A percentile compares a stretch with the other conserved stretches of the same genome.
Evolutionary conservation across 2,113 vertebrate genomes (phyloP).

Genomic region (Alectura lathami): DNA sequence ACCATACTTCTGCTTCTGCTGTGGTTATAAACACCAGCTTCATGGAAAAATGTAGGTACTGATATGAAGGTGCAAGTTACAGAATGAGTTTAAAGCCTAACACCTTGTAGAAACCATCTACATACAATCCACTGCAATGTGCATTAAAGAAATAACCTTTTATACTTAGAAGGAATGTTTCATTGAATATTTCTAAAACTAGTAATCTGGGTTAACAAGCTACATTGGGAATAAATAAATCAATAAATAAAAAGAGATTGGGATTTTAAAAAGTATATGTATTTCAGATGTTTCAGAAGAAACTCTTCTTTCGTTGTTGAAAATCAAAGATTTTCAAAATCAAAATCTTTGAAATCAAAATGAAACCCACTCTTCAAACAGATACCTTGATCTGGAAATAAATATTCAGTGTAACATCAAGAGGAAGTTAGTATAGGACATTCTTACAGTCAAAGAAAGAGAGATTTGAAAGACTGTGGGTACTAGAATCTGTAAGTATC

Average conservation of each 20-base stretch:
- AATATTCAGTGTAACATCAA: neutral
- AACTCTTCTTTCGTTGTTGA: neutral
- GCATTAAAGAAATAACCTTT: neutral
- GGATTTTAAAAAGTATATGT: neutral
- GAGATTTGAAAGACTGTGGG: too few species aligned
- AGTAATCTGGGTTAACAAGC: neutral
- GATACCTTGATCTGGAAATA: neutral
- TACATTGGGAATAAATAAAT: neutral
- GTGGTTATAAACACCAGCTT: neutral
- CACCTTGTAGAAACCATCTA: neutral
- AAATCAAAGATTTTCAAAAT: neutral
- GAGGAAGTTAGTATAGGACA: neutral
- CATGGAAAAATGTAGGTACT: neutral
- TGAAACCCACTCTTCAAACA: neutral
- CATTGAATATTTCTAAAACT: neutral
- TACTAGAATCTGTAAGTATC: neutral
- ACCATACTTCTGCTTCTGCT: neutral
- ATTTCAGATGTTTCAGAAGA: neutral
- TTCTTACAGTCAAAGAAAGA: neutral
- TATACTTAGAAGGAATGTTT: neutral
- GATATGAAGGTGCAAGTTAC: neutral
- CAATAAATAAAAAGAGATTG: neutral
- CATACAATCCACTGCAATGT: neutral
- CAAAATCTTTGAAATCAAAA: neutral
- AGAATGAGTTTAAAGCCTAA: neutral